Base-by-base conservation (phyloP, 2,113 vertebrate genomes). In the Lontra canadensis region DNA sequence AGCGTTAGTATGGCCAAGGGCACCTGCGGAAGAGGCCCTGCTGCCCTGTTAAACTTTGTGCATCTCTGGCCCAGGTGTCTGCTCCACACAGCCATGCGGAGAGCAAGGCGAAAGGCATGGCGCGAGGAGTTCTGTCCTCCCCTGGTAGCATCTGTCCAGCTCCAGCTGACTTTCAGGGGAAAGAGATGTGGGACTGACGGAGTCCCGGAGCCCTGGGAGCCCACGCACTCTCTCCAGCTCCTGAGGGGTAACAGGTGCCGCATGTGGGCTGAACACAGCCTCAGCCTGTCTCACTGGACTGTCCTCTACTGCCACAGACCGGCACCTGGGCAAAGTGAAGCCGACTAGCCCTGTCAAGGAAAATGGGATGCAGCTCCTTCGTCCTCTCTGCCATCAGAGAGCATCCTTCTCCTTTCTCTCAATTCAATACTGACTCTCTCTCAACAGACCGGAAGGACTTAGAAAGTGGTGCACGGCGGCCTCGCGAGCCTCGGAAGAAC, bases 61-160 rank as follows among this genome's bases (percentile, higher is more conserved):
- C 5, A 4, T 42, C 61, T 61, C 17, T 96, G 90, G 42, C 36
- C 10, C 21, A 61, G 79, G 9, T 23, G 36, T 17, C 52, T 36
- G 52, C 42, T 83, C 57, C 61, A 31, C 31, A 49, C 55, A 44
- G 31, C 52, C 47, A 15, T 0, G 1, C 0, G 17, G 47, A 71
- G 29, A 83, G 55, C 63, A n/a, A 20, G 55, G 23, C 47, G 79
- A 10, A 83, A 49, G 80, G 63, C 26, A 25, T 5, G 1, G 1
- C 4, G 4, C 34, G 4, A 15, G 61, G 34, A 2, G 17, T 7
- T 26, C 79, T 47, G 63, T n/a, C 29, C 36, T 49, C n/a, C 11
- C 11, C 39, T 1, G 6, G 0, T 0, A 52, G 49, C 63, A 29
- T 78, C 52, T 88, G 55, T 63, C 65, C 59, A 44, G 17, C 36